Evolutionary conservation across 2,113 vertebrate species (phyloP), one percentile per base, ranked within the genome.

Genomic region (Apus apus): DNA sequence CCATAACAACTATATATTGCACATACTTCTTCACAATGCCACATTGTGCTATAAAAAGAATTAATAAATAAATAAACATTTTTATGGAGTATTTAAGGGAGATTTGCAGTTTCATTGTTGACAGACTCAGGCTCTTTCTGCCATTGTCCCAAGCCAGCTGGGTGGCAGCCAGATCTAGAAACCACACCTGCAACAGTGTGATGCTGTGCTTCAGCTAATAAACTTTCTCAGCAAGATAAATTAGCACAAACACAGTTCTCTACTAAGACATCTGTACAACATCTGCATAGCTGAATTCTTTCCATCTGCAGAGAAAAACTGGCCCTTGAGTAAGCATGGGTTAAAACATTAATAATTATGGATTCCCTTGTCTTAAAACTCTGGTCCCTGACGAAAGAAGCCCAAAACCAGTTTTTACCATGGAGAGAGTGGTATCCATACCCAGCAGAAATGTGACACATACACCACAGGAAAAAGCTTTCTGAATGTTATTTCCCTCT

Each of bases 1-100:
- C 7, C 17, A 0, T 16, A 50, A n/a, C 8, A 61, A 23, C 14
- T 23, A 15, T 32, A 4, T 30, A 9, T 29, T n/a, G 2, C 9
- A 23, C 32, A 32, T 43, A 4, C 0, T 26, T 91, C 56, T 78
- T 51, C 30, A 46, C 23, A 76, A 18, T 46, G 3, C 11, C 51
- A 32, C 21, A 83, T 2, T 13, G 23, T 66, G 34, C 1, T 4
- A 73, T 40, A n/a, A 80, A 79, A 61, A 36, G 9, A 76, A 29
- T 26, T 9, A 48, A 34, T n/a, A n/a, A n/a, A n/a, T n/a, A 29
- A 54, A 82, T 14, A 43, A 43, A 43, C 40, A 43, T 23, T 5
- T 90, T 73, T 34, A 34, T n/a, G 5, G 9, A 7, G 7, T 11
- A 70, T 3, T 77, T 87, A 83, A 76, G 8, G 4, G 21, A 77